These are phyloP conservation scores for Lepidurus arcticus DNA, from an alignment of 1,140 invertebrate genomes.

Conservation along the genomic window DNA sequence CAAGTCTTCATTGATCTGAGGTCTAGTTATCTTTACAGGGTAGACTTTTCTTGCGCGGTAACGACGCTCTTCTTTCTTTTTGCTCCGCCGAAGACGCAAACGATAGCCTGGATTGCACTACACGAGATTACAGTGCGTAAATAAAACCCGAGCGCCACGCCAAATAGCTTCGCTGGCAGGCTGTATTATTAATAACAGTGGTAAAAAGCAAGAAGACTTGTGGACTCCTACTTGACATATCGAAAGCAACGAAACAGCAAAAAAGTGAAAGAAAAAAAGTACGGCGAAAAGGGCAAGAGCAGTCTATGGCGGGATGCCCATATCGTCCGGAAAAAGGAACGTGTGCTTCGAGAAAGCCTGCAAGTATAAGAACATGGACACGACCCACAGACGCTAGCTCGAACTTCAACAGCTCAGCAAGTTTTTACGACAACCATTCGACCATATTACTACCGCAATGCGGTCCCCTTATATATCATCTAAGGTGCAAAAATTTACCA, in stretches of 20 bases:
- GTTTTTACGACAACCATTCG: not conserved
- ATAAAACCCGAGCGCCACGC: constrained; percentile 9
- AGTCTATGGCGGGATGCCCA: constrained; percentile 13
- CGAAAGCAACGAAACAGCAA: not conserved
- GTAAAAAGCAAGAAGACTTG: not conserved
- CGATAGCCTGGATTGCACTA: not conserved
- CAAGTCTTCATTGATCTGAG: too few relatives aligned
- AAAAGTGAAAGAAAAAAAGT: not conserved
- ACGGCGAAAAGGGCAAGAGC: not conserved
- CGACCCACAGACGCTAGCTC: not conserved
- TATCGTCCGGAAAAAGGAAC: not conserved
- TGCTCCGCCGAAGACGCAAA: not conserved
- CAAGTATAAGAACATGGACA: not conserved
- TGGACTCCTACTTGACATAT: not conserved
- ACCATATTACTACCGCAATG: too few relatives aligned
- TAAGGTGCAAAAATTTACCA: too few relatives aligned
- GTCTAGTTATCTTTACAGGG: too few relatives aligned
- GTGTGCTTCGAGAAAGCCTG: not conserved
- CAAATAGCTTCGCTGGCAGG: constrained; percentile 6
- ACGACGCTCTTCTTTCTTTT: not conserved
- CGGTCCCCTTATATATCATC: too few relatives aligned
- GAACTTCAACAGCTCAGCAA: not conserved
- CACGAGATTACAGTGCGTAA: not conserved
- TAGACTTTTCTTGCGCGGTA: not conserved
- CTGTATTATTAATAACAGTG: constrained; percentile 11